These are phyloP conservation scores for Harmothoe impar DNA, from an alignment of 2,888 invertebrate genomes.

Conservation along the genomic window DNA sequence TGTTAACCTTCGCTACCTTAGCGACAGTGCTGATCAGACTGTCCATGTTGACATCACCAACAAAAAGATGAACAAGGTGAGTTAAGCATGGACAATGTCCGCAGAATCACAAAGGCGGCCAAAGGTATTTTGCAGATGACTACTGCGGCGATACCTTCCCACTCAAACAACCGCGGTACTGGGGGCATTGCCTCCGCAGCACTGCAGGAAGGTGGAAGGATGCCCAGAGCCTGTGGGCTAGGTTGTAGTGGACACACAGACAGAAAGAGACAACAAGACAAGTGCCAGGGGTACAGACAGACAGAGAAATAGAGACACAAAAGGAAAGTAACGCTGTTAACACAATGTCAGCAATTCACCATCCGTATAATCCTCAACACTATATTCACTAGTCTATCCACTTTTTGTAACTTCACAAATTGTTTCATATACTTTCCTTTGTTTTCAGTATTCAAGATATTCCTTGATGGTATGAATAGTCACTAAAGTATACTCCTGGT, in stretches of 20 bases:
- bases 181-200: background rate
- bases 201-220: background rate
- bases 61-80: conserved; percentile 48
- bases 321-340: background rate
- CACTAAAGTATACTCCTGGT: too few relatives aligned
- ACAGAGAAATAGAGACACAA: background rate
- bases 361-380: background rate
- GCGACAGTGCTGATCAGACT: conserved; percentile 70
- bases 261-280: background rate
- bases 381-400: background rate
- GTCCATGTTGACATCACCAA: conserved; percentile 63
- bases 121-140: background rate
- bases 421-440: too few relatives aligned
- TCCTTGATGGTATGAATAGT: too few relatives aligned
- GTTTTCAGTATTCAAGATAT: too few relatives aligned
- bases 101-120: conserved; percentile 54
- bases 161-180: background rate
- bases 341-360: conserved; percentile 5
- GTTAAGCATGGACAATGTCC: conserved; percentile 52
- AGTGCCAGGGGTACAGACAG: too few relatives aligned
- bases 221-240: too few relatives aligned
- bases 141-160: conserved; percentile 22
- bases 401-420: background rate
- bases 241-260: background rate
- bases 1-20: conserved; percentile 81